phyloP scores from a whole-genome alignment of 2,888 invertebrate species.

The Erannis defoliaria region DNA sequence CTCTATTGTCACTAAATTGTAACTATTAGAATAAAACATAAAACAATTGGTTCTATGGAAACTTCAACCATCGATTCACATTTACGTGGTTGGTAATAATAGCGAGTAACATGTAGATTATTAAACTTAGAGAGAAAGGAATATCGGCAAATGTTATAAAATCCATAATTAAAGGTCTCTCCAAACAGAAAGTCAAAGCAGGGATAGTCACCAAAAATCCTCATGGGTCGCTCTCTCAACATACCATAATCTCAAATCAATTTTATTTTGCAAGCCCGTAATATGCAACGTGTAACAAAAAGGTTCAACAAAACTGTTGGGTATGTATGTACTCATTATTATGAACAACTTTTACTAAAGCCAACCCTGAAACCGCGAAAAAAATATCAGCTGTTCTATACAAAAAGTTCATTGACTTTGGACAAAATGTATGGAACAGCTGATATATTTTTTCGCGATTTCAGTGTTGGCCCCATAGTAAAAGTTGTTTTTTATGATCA shows the following conservation, averaged over 20 bases:
- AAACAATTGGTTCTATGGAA: conserved; percentile 44
- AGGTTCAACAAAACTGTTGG: too few species aligned
- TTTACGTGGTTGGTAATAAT: conserved; percentile 29
- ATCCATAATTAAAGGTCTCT: neutral
- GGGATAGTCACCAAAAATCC: neutral
- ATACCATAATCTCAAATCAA: neutral
- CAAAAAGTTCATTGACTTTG: too few species aligned
- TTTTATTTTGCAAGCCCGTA: too few species aligned
- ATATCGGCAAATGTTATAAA: conserved; percentile 14
- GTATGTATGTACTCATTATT: too few species aligned
- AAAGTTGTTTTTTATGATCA: too few species aligned
- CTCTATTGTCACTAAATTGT: neutral
- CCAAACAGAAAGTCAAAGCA: neutral
- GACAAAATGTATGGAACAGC: too few species aligned
- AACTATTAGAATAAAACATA: neutral
- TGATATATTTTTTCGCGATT: too few species aligned
- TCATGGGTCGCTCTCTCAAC: neutral
- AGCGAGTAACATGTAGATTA: neutral
- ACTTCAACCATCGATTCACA: conserved; percentile 46
- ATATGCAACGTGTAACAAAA: too few species aligned
- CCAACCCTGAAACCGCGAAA: too few species aligned
- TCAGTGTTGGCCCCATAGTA: too few species aligned
- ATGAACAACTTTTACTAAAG: too few species aligned
- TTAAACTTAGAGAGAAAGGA: conserved; percentile 4
- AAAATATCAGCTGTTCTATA: too few species aligned